A percentile compares a stretch with the other conserved stretches of the same genome.
These are phyloP conservation scores for Stegodyphus dumicola DNA, from an alignment of 1,140 invertebrate species.

Conservation along the genomic window DNA sequence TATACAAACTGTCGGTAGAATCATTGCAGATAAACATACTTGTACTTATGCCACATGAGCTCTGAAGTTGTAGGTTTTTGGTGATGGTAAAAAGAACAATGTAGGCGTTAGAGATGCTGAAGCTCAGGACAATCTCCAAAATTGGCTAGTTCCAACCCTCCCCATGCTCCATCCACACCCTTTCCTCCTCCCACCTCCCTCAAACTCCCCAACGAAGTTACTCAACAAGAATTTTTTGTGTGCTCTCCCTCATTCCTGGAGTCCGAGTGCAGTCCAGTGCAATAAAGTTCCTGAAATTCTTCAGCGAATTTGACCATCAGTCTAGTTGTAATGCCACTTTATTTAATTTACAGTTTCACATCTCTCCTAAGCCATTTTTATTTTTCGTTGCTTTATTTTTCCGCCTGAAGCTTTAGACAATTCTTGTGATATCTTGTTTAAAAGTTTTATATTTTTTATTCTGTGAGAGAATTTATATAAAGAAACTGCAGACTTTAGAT, in stretches of 20 bases:
- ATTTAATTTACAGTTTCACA: background rate
- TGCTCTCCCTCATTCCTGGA: background rate
- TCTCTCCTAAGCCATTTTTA: no score
- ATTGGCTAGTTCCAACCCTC: slow-evolving; percentile 40
- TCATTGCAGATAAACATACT: background rate
- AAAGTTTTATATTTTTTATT: no score
- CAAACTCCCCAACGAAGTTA: slow-evolving; percentile 3
- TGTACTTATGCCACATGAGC: slow-evolving; percentile 8
- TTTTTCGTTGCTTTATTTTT: no score
- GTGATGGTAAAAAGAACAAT: background rate
- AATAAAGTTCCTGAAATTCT: background rate
- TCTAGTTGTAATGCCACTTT: background rate
- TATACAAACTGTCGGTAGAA: no score
- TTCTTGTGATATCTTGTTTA: no score
- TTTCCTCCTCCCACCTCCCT: background rate
- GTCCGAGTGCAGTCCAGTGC: background rate
- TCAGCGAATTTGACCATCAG: background rate
- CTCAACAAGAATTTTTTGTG: slow-evolving; percentile 2
- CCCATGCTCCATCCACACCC: slow-evolving; percentile 31
- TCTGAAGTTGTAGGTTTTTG: background rate
- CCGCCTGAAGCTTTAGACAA: no score
- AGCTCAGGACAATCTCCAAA: slow-evolving; percentile 35
- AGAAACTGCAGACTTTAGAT: no score
- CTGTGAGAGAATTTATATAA: no score
- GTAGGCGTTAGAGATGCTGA: background rate